These are phyloP conservation scores for Scaptodrosophila latifasciaeformis DNA, from an alignment of 2,888 invertebrate species.

Conservation along the genomic window DNA sequence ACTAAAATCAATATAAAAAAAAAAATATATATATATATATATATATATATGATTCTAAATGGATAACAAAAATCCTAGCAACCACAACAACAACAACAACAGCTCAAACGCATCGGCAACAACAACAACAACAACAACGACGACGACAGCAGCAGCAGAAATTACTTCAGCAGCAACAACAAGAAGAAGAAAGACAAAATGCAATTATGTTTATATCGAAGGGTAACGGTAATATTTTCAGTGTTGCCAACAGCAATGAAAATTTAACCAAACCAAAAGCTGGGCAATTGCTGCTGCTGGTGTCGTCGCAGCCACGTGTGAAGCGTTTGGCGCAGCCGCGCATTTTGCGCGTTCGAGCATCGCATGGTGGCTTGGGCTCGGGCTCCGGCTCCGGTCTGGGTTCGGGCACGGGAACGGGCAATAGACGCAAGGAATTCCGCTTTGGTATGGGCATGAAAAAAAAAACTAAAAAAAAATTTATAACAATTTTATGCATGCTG, in stretches of 20 bases:
- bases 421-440: conserved; percentile 75
- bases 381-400: conserved; percentile 69
- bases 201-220: no score
- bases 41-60: conserved; percentile 4
- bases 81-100: conserved; percentile 1
- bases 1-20: no score
- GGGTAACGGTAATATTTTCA: conserved; percentile 26
- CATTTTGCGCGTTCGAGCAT: conserved; percentile 79
- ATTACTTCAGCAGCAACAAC: not conserved
- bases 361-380: conserved; percentile 69
- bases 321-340: conserved; percentile 77
- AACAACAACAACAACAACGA: conserved; percentile 19
- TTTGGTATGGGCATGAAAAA: conserved; percentile 78
- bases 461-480: not conserved
- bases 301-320: conserved; percentile 61
- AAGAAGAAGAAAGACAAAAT: no score
- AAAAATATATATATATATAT: not conserved
- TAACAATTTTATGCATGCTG: not conserved
- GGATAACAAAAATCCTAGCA: conserved; percentile 10
- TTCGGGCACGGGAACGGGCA: conserved; percentile 78
- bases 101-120: conserved; percentile 6
- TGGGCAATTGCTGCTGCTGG: conserved; percentile 15
- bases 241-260: conserved; percentile 35
- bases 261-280: conserved; percentile 11
- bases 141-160: not conserved